Evolutionary conservation across 1,140 invertebrate genomes (phyloP).

Genomic region (Temnothorax longispinosus): DNA sequence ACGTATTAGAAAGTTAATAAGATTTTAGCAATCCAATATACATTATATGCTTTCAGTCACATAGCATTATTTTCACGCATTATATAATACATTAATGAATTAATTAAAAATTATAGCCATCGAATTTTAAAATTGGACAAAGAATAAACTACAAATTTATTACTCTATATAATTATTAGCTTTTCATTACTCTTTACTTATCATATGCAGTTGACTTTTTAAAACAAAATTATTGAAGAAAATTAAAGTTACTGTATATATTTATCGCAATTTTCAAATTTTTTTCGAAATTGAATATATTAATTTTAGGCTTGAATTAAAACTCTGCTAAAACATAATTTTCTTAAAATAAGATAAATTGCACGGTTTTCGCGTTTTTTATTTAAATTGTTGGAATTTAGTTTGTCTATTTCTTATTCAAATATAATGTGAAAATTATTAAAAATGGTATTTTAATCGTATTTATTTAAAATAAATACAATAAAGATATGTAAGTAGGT

Average conservation of each 20-base stretch:
- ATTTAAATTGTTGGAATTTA: neutral
- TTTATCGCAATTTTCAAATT: neutral
- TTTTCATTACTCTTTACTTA: neutral
- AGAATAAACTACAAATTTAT: neutral
- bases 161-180: neutral
- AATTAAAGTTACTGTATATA: too few relatives aligned
- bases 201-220: neutral
- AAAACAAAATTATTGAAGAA: neutral
- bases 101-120: neutral
- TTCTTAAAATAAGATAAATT: neutral
- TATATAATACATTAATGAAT: neutral
- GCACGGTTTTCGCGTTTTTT: neutral
- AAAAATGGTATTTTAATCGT: neutral
- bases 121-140: neutral
- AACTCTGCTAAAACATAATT: neutral
- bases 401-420: neutral
- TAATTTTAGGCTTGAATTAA: neutral
- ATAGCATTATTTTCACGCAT: slow-evolving; percentile 2
- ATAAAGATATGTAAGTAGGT: too few relatives aligned
- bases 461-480: neutral
- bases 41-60: neutral
- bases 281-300: neutral
- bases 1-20: slow-evolving; percentile 36
- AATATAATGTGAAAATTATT: too few relatives aligned
- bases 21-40: neutral